Evolutionary conservation across 2,888 invertebrate genomes (phyloP).

Genomic region (Teleogryllus oceanicus): DNA sequence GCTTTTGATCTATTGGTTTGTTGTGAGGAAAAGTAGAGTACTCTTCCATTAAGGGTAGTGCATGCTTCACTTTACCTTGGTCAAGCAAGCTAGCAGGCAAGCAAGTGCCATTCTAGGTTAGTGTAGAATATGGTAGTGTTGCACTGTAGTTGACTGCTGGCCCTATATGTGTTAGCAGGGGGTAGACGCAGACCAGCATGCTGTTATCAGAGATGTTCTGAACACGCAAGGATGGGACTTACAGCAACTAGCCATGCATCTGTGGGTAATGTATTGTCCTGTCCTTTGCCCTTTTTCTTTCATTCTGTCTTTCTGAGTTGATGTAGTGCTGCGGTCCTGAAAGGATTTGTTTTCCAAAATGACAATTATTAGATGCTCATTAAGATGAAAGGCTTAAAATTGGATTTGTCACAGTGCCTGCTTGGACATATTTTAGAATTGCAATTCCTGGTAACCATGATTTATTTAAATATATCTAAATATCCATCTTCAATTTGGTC

Average conservation of each 20-base stretch:
- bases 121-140: constrained; percentile 30
- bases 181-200: constrained; percentile 39
- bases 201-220: constrained; percentile 46
- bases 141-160: constrained; percentile 36
- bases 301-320: neutral
- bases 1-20: too few relatives aligned
- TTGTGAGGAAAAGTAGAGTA: too few relatives aligned
- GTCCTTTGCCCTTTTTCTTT: constrained; percentile 11
- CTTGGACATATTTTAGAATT: too few relatives aligned
- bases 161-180: constrained; percentile 38
- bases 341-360: too few relatives aligned
- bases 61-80: too few relatives aligned
- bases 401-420: too few relatives aligned
- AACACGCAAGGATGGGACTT: constrained; percentile 70
- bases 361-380: too few relatives aligned
- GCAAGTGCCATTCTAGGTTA: constrained; percentile 19
- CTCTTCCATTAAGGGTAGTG: too few relatives aligned
- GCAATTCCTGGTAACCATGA: too few relatives aligned
- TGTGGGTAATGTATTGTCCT: constrained; percentile 54
- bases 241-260: constrained; percentile 68
- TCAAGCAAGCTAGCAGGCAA: neutral
- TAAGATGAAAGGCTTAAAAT: too few relatives aligned
- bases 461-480: constrained; percentile 22
- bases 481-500: neutral
- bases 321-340: too few relatives aligned